A percentile compares a stretch with the other conserved stretches of the same genome.
Evolutionary conservation across 2,797 vertebrate genomes (phyloP).

Genomic region (Todus mexicanus): DNA sequence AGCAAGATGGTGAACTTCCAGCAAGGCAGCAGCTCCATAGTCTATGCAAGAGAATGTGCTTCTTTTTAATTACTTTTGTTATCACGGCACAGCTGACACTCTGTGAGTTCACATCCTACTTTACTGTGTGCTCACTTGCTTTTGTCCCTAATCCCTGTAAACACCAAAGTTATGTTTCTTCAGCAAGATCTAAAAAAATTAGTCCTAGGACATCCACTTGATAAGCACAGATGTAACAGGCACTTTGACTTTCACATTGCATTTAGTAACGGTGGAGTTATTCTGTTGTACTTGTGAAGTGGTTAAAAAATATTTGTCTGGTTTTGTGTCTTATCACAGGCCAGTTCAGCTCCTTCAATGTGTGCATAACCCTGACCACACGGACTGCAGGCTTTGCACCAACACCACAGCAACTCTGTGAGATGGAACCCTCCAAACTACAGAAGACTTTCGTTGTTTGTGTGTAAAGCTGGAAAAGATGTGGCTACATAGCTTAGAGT

Average conservation of each 20-base stretch:
- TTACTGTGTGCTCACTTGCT: neutral
- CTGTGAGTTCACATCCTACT: neutral
- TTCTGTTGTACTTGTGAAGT: neutral
- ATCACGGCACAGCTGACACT: neutral
- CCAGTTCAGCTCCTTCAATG: constrained; percentile 70
- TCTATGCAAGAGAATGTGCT: neutral
- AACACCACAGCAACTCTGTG: neutral
- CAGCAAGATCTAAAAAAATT: neutral
- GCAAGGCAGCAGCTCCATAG: neutral
- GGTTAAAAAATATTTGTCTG: neutral
- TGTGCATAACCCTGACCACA: constrained; percentile 19
- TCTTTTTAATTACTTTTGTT: neutral
- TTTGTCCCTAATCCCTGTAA: neutral
- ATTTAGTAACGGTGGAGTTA: neutral
- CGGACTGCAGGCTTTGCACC: constrained; percentile 51
- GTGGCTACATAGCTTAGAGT: neutral
- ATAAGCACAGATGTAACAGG: neutral
- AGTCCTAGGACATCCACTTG: neutral
- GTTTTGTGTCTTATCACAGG: constrained; percentile 48
- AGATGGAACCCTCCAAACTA: accelerated
- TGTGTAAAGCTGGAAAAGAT: neutral
- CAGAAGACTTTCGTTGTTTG: neutral
- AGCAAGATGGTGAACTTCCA: neutral
- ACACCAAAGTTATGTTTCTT: neutral
- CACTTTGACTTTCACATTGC: neutral